A percentile compares a stretch with the other conserved stretches of the same genome.
These are phyloP conservation scores for Neodiprion virginianus DNA, from an alignment of 1,140 invertebrate genomes.

Conservation along the genomic window DNA sequence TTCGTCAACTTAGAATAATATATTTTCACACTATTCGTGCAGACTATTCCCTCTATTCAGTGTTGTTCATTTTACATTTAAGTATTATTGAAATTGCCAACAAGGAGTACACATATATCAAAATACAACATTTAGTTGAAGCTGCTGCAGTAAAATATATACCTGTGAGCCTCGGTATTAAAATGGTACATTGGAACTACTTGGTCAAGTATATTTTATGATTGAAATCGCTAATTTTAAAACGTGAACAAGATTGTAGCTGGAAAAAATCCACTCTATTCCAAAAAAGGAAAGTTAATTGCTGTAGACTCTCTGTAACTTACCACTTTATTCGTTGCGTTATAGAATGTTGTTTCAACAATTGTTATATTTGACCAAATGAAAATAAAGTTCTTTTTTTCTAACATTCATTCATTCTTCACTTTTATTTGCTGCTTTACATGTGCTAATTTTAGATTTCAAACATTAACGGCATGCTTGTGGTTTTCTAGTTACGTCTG, in stretches of 20 bases:
- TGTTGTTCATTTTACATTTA: no score
- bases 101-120: no score
- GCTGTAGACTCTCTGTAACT: no score
- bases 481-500: conserved; percentile 28
- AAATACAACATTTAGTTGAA: no score
- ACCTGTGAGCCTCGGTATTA: conserved; percentile 12
- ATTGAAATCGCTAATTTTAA: conserved; percentile 32
- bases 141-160: neutral
- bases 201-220: conserved; percentile 57
- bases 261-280: conserved; percentile 30
- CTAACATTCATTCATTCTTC: conserved; percentile 53
- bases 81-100: no score
- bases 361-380: neutral
- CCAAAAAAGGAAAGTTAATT: neutral
- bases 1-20: no score
- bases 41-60: no score
- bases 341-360: neutral
- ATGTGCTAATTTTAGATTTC: conserved; percentile 49
- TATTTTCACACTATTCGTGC: no score
- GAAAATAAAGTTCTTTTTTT: conserved; percentile 48
- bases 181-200: conserved; percentile 55
- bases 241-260: conserved; percentile 59
- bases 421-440: conserved; percentile 62
- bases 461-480: conserved; percentile 41
- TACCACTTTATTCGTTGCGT: neutral